Conservation (phyloP, 2,888 invertebrate species). For the Drosophila gaucha region DNA sequence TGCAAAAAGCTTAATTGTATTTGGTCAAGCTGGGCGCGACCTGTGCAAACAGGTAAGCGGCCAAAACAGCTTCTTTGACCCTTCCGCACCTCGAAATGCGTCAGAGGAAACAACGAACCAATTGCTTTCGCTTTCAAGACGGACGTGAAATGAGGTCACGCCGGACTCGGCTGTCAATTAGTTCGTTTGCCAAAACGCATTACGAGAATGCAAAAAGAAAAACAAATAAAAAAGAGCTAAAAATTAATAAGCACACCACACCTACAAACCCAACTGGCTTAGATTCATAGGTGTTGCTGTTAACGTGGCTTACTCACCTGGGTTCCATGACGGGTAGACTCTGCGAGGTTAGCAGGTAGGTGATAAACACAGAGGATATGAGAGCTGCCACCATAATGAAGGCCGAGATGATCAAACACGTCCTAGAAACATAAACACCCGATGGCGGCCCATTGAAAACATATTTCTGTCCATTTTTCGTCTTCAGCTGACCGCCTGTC, state of each 20-base stretch:
- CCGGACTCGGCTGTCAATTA: slow-evolving; percentile 57
- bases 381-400: slow-evolving; percentile 78
- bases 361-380: slow-evolving; percentile 81
- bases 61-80: slow-evolving; percentile 44
- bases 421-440: slow-evolving; percentile 82
- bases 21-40: slow-evolving; percentile 28
- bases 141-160: slow-evolving; percentile 65
- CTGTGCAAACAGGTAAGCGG: slow-evolving; percentile 6
- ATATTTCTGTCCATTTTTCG: slow-evolving; percentile 85
- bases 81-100: slow-evolving; percentile 70
- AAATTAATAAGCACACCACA: slow-evolving; percentile 46
- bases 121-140: slow-evolving; percentile 62
- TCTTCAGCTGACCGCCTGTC: slow-evolving; percentile 84
- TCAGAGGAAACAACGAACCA: slow-evolving; percentile 38
- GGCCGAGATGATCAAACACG: slow-evolving; percentile 78
- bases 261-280: slow-evolving; percentile 32
- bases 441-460: slow-evolving; percentile 84
- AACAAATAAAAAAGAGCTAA: neutral
- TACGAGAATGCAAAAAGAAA: slow-evolving; percentile 47
- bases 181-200: slow-evolving; percentile 54
- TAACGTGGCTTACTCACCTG: slow-evolving; percentile 73
- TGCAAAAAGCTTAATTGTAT: slow-evolving; percentile 50
- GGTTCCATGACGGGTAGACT: slow-evolving; percentile 34
- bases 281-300: slow-evolving; percentile 28
- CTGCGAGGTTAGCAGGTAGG: slow-evolving; percentile 82